Percentiles rank a stretch among this genome's conserved stretches.
phyloP scores from a whole-genome alignment of 2,888 invertebrate genomes.

The Deilephila elpenor region DNA sequence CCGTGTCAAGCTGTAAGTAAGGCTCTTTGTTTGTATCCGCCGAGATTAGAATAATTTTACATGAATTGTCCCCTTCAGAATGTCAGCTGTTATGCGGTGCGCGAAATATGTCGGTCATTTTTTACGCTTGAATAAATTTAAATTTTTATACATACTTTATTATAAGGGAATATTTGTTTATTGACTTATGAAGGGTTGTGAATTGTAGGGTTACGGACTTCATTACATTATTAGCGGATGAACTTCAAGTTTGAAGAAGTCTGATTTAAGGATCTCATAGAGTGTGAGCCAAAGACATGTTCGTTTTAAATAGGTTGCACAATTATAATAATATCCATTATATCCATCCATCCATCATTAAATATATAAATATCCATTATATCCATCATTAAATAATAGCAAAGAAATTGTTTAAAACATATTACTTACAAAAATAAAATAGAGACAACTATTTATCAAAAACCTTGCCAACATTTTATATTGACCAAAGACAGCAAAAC shows the following conservation, averaged over 20 bases:
- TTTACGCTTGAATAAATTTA: slow-evolving; percentile 22
- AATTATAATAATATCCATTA: too few species aligned
- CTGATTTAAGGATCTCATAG: too few species aligned
- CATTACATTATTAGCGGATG: too few species aligned
- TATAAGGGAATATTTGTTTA: background rate
- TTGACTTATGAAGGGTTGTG: background rate
- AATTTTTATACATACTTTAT: background rate
- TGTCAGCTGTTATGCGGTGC: background rate
- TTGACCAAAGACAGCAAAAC: background rate
- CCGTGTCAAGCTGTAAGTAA: slow-evolving; percentile 20
- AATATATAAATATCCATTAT: too few species aligned
- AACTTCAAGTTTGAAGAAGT: too few species aligned
- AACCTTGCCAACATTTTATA: background rate
- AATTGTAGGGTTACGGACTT: background rate
- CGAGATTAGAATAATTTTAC: slow-evolving; percentile 29
- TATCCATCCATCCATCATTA: too few species aligned
- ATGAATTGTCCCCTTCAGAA: slow-evolving; percentile 22
- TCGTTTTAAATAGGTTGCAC: too few species aligned
- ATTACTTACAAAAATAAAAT: too few species aligned
- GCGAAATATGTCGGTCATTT: slow-evolving; percentile 19
- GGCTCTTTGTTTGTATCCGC: slow-evolving; percentile 23
- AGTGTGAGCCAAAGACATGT: too few species aligned
- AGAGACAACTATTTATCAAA: too few species aligned
- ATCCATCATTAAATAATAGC: too few species aligned
- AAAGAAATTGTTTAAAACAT: too few species aligned